phyloP scores from a whole-genome alignment of 2,888 invertebrate genomes.

The Acronicta psi region DNA sequence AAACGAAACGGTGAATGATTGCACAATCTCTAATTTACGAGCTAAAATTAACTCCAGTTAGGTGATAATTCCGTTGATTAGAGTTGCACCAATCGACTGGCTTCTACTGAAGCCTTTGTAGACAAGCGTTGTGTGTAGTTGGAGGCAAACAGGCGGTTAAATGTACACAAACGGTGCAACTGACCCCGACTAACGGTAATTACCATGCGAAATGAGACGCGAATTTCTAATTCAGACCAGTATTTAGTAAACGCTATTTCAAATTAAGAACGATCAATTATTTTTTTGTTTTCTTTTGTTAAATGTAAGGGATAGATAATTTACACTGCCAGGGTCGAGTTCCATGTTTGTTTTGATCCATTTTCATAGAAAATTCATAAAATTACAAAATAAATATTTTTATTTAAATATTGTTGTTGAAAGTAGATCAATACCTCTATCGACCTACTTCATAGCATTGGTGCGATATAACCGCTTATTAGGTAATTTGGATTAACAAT shows the following conservation, averaged over 20 bases:
- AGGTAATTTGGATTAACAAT: too few species aligned
- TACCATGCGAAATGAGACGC: slow-evolving; percentile 15
- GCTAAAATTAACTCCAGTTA: slow-evolving; percentile 33
- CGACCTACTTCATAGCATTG: too few species aligned
- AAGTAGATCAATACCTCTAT: too few species aligned
- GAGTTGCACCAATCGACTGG: slow-evolving; percentile 30
- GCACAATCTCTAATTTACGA: slow-evolving; percentile 14
- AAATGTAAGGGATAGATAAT: too few species aligned
- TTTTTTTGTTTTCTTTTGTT: too few species aligned
- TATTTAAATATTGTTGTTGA: too few species aligned
- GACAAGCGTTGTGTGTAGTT: slow-evolving; percentile 23
- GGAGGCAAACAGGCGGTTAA: slow-evolving; percentile 34
- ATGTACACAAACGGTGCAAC: slow-evolving; percentile 31
- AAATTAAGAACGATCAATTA: background rate
- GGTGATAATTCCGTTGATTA: slow-evolving; percentile 35
- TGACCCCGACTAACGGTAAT: slow-evolving; percentile 21
- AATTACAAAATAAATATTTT: too few species aligned
- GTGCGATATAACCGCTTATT: too few species aligned
- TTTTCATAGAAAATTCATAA: too few species aligned
- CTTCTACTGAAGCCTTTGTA: slow-evolving; percentile 36
- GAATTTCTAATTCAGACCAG: slow-evolving; percentile 7
- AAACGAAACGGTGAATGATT: background rate
- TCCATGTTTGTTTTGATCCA: too few species aligned
- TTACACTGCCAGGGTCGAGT: too few species aligned
- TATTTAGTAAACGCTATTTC: background rate